Base-by-base conservation (phyloP, 2,797 vertebrate species). In the Melanotaenia trifasciata region DNA sequence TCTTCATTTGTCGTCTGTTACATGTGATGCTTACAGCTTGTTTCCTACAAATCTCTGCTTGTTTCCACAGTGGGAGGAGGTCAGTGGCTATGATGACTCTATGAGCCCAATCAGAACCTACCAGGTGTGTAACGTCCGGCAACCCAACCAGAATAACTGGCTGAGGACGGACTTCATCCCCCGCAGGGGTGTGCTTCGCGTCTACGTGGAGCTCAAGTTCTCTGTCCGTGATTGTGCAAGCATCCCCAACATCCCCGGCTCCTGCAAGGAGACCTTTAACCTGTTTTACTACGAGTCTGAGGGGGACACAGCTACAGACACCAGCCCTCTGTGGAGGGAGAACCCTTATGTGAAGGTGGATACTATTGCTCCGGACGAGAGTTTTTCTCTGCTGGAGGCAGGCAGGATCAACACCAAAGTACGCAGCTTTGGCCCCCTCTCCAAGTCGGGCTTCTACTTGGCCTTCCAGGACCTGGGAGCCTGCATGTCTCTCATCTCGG, bases 261-360 rank as follows among this genome's bases (percentile, higher is more conserved):
- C 98, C 84, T 99, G 98, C 93, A 99, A 99, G 89, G 98, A 99
- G 91, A 99, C 98, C 68, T 99, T 99, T 90, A 99, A 98, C 85
- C 95, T 99, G 76, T 99, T 98, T 87, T 99, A 98, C 90, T 97
- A 98, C 0, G 97, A 99, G 90, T 96, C 98, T 0, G 98, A 99
- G 47, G 94, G 96, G 0, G 97, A 99, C 74, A 95, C 95, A 7
- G 97, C 98, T 13, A 96, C 97, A 0, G 95, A 95, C 30, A 95
- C 87, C 75, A 97, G 94, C 71, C 98, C 97, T 7, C 95, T 95
- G 79, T 99, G 97, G 97, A 96, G 97, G 95, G 98, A 99, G 93
- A 99, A 97, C 88, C 98, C 98, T 0, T 99, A 99, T 1, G 93
- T 98, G 67, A 99, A 99, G 94, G 98, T 99, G 96, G 98, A 99